Conservation (phyloP, 2,888 invertebrate species). For the Nymphalis polychloros region DNA sequence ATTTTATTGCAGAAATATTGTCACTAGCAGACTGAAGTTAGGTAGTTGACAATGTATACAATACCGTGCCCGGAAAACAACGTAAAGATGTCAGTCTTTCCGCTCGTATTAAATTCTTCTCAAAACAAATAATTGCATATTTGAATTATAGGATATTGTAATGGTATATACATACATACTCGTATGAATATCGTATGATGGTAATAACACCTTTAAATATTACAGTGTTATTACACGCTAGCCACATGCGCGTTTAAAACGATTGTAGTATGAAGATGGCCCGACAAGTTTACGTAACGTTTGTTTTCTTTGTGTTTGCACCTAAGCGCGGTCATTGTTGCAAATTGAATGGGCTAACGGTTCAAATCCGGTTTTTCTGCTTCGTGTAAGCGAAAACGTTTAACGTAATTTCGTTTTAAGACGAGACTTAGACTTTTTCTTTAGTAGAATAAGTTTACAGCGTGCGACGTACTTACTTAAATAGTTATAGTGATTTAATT, state of each 20-base stretch:
- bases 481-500: background rate
- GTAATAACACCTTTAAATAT: background rate
- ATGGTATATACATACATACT: no score
- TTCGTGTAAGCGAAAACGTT: constrained; percentile 34
- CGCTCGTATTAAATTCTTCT: no score
- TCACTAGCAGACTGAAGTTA: no score
- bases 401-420: constrained; percentile 28
- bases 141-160: no score
- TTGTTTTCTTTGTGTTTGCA: constrained; percentile 42
- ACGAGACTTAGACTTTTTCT: constrained; percentile 21
- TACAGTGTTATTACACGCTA: background rate
- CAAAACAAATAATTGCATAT: no score
- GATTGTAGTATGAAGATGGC: constrained; percentile 19
- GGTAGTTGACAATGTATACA: no score
- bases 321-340: constrained; percentile 42
- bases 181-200: no score
- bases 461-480: background rate
- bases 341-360: constrained; percentile 44
- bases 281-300: constrained; percentile 37
- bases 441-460: constrained; percentile 16
- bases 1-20: no score
- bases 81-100: no score
- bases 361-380: constrained; percentile 43
- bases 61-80: no score
- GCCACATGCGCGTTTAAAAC: background rate